These are phyloP conservation scores for Autographa pulchrina DNA, from an alignment of 2,888 invertebrate species.

Conservation along the genomic window DNA sequence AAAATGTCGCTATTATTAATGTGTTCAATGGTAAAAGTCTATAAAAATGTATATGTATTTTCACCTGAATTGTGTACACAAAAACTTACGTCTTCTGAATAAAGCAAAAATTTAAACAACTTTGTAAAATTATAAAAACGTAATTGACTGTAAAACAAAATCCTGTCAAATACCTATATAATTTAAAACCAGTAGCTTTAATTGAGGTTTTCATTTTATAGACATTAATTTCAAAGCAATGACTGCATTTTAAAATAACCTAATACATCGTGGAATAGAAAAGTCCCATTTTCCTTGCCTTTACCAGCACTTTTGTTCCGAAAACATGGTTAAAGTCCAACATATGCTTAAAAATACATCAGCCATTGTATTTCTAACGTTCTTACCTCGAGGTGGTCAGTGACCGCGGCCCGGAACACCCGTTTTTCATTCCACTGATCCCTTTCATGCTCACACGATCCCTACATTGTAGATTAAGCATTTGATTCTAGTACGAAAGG, in stretches of 20 bases:
- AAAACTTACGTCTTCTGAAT: no score
- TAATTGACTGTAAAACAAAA: no score
- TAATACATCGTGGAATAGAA: not conserved
- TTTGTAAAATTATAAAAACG: no score
- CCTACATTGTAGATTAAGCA: constrained; percentile 44
- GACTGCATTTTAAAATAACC: not conserved
- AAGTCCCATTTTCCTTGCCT: not conserved
- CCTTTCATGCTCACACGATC: constrained; percentile 43
- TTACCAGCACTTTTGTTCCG: not conserved
- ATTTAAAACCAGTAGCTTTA: no score
- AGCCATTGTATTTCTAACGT: constrained; percentile 24
- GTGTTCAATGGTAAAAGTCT: no score
- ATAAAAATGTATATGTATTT: no score
- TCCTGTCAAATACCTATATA: no score
- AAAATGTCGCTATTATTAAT: no score
- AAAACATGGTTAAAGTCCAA: not conserved
- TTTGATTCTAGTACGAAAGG: constrained; percentile 47
- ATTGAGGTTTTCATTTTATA: no score
- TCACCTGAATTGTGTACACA: no score
- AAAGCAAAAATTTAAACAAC: no score
- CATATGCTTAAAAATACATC: constrained; percentile 8
- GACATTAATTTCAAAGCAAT: not conserved
- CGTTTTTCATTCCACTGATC: constrained; percentile 51
- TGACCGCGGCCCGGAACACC: constrained; percentile 32
- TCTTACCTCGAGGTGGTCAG: constrained; percentile 30